Evolutionary conservation across 30 jellyfish, hydroid and myxozoan species (phyloP).

Genomic region (Aurelia aurita complex sp. Pacific): DNA sequence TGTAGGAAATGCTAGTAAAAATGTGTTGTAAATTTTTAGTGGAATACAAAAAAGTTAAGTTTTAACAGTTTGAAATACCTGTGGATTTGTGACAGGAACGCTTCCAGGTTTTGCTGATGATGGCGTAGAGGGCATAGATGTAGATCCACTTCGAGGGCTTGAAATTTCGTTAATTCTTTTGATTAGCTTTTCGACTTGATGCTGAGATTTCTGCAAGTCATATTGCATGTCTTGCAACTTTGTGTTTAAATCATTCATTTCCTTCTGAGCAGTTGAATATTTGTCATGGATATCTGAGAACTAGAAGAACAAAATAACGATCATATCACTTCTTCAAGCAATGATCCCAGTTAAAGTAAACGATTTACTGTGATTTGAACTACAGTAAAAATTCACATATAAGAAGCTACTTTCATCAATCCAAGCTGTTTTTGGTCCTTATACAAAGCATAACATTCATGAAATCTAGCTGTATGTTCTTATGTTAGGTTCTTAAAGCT

Average conservation of each 20-base stretch:
- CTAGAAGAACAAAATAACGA: conserved; percentile 23
- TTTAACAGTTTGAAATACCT: not conserved
- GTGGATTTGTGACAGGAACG: conserved; percentile 34
- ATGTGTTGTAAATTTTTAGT: too few species aligned
- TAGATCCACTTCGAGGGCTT: conserved; percentile 49
- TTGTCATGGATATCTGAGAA: conserved; percentile 87
- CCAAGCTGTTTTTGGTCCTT: too few species aligned
- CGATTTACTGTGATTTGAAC: too few species aligned
- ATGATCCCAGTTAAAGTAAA: too few species aligned
- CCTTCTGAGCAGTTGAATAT: conserved; percentile 86
- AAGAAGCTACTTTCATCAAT: too few species aligned
- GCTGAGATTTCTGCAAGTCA: conserved; percentile 91
- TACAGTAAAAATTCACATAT: too few species aligned
- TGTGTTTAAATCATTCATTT: conserved; percentile 73
- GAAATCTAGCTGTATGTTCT: too few species aligned
- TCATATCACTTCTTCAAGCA: not conserved
- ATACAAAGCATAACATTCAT: too few species aligned
- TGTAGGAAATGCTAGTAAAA: too few species aligned
- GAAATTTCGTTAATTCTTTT: conserved; percentile 82
- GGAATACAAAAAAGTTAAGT: too few species aligned
- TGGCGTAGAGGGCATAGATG: conserved; percentile 19
- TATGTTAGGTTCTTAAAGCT: too few species aligned
- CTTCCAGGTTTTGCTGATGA: conserved; percentile 23
- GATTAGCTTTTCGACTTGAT: conserved; percentile 91
- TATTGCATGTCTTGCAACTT: conserved; percentile 94